Evolutionary conservation across 2,888 invertebrate genomes (phyloP).

Genomic region (Coronaproctus castanopsis): DNA sequence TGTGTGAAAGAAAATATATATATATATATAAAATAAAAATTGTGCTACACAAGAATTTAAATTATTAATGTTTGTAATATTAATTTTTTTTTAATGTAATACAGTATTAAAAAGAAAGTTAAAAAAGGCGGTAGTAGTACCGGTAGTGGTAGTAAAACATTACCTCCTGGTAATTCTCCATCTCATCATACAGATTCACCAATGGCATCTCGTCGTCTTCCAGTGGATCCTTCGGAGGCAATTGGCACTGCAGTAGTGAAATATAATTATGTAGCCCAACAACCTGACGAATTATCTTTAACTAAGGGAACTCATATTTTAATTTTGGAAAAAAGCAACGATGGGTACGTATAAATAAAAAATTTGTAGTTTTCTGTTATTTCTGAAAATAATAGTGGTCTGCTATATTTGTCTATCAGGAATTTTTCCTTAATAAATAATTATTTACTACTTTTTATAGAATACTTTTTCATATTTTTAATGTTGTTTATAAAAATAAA

Average conservation of each 20-base stretch:
- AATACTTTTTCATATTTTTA: too few species aligned
- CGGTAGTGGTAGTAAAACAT: slow-evolving; percentile 51
- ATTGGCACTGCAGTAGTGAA: slow-evolving; percentile 79
- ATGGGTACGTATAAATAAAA: slow-evolving; percentile 42
- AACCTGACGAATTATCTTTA: slow-evolving; percentile 84
- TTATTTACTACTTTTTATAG: too few species aligned
- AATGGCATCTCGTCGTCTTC: slow-evolving; percentile 46
- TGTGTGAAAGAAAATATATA: too few species aligned
- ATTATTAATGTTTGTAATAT: too few species aligned
- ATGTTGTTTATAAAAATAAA: too few species aligned
- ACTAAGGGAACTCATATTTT: slow-evolving; percentile 84
- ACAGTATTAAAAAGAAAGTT: slow-evolving; percentile 67
- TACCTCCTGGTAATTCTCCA: slow-evolving; percentile 66
- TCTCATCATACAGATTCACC: slow-evolving; percentile 56
- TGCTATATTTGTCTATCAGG: too few species aligned
- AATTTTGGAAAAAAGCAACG: slow-evolving; percentile 93
- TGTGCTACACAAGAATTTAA: too few species aligned
- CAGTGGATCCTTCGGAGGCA: slow-evolving; percentile 68
- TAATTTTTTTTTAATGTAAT: too few species aligned
- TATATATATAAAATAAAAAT: too few species aligned
- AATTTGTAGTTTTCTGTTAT: too few species aligned
- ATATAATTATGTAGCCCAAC: slow-evolving; percentile 86
- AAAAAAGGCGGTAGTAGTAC: slow-evolving; percentile 44
- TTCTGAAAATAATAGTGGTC: too few species aligned
- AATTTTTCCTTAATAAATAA: too few species aligned